These are phyloP conservation scores for Eilema caniola DNA, from an alignment of 2,888 invertebrate genomes.

Conservation along the genomic window DNA sequence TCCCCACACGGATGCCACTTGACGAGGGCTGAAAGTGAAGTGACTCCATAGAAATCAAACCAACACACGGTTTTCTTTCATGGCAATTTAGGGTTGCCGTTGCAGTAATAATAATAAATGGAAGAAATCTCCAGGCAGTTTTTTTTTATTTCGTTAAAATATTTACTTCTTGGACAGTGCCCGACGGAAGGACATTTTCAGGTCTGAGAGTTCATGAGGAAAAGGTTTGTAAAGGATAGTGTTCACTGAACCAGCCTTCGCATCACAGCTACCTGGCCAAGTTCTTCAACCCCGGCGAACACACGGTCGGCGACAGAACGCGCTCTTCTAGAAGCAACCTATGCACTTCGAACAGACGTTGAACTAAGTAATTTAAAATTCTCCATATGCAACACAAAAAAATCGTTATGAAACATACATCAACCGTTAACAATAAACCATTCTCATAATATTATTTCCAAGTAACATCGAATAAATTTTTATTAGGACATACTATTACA, in stretches of 20 bases:
- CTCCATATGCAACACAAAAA: not conserved
- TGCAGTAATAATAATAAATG: not conserved
- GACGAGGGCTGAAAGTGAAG: not conserved
- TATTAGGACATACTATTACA: constrained; percentile 25
- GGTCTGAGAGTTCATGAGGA: too few relatives aligned
- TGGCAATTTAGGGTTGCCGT: not conserved
- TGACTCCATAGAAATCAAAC: not conserved
- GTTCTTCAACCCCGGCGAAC: too few relatives aligned
- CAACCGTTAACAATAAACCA: constrained; percentile 39
- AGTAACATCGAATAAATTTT: constrained; percentile 41
- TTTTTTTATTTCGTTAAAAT: too few relatives aligned
- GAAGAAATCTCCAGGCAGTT: not conserved
- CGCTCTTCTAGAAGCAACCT: not conserved
- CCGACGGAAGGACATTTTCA: too few relatives aligned
- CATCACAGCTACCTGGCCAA: not conserved
- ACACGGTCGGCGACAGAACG: not conserved
- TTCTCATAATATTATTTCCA: constrained; percentile 34
- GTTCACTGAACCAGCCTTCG: too few relatives aligned
- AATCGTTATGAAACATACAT: constrained; percentile 30
- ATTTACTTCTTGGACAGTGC: too few relatives aligned
- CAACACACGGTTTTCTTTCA: not conserved
- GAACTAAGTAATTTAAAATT: not conserved
- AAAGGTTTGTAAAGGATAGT: too few relatives aligned
- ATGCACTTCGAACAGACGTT: not conserved
- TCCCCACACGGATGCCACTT: not conserved